Base-by-base conservation (phyloP, 2,113 vertebrate genomes). In the Uria aalge region DNA sequence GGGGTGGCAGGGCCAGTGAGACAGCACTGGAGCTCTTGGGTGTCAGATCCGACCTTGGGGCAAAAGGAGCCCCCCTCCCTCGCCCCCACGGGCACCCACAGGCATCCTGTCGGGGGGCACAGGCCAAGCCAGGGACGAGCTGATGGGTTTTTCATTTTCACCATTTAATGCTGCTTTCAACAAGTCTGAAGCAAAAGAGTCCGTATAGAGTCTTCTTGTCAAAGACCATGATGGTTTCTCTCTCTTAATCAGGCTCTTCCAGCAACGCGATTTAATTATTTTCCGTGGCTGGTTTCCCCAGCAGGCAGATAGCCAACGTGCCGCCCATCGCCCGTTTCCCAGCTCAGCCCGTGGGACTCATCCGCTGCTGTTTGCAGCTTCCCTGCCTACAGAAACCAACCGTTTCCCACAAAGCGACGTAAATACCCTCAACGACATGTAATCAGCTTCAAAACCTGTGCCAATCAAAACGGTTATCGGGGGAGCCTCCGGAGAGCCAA, bases 81-180 rank as follows among this genome's bases (percentile, higher is more conserved):
- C 4, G 5, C 53, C 7, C 45, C 45, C 18, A 19, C 18, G 18
- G 45, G 45, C 45, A 45, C 18, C 45, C 45, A 45, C 45, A 19
- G 17, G 18, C 6, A 4, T 45, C 5, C 9, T 59, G 50, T 3
- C 0, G 4, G 9, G 40, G 75, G 75, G 30, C 47, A 19, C 20
- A 3, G 71, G 3, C 2, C 59, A 16, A 48, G 55, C 13, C 36
- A 29, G 30, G 80, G 48, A 6, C 0, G 4, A 36, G 84, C 47
- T 67, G 52, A 36, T 20, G 74, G 18, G 4, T 3, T 8, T 8
- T 20, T 3, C 15, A 0, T 8, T 12, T 7, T 29, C 32, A 3
- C 32, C 23, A 0, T 16, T 34, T 11, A 9, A 15, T 21, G 38
- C 41, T 47, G 26, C 34, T 63, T 23, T 9, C 74, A 20, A 1